A percentile compares a stretch with the other conserved stretches of the same genome.
Conservation (phyloP, 1,140 invertebrate species). For the Bombus picipes region DNA sequence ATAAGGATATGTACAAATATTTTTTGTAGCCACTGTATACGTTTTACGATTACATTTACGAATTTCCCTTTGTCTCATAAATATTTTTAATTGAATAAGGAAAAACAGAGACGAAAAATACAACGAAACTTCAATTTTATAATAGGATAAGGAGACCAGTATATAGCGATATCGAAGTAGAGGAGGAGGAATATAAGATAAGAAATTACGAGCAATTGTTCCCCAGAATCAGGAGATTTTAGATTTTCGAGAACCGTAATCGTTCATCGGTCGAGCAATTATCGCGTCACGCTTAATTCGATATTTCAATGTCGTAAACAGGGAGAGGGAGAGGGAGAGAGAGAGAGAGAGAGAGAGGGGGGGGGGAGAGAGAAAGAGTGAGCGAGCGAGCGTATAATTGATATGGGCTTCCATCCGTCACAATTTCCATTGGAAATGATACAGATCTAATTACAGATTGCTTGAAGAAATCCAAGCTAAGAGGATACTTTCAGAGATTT, state of each 20-base stretch:
- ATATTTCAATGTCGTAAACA: conserved; percentile 27
- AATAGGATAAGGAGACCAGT: no score
- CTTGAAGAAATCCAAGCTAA: conserved; percentile 21
- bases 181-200: not conserved
- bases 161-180: not conserved
- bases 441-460: conserved; percentile 52
- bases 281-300: conserved; percentile 23
- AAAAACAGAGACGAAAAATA: no score
- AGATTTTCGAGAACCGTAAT: not conserved
- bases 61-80: not conserved
- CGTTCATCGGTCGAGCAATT: not conserved
- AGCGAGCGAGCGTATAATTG: conserved; percentile 41
- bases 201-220: not conserved
- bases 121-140: no score
- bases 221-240: not conserved
- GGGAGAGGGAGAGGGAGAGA: no score
- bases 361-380: no score
- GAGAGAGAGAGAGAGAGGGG: no score
- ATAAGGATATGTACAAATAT: no score
- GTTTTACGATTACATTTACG: not conserved
- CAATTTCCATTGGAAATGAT: conserved; percentile 36
- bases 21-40: not conserved
- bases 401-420: conserved; percentile 12
- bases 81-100: no score
- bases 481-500: not conserved